These are phyloP conservation scores for Eurystomus gularis DNA, from an alignment of 2,113 vertebrate species.

Conservation along the genomic window DNA sequence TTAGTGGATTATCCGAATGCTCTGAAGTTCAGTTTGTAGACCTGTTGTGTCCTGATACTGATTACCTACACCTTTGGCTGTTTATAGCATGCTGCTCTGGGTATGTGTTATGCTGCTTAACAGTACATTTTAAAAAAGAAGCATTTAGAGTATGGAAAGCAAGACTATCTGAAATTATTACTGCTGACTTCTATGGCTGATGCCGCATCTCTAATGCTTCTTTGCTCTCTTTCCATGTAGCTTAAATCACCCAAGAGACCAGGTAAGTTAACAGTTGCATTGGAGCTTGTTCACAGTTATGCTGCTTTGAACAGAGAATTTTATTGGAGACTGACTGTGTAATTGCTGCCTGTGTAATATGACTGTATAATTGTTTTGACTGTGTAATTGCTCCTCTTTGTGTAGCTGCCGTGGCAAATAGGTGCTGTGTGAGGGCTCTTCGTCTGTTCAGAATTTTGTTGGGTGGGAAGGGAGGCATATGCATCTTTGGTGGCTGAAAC, in stretches of 20 bases:
- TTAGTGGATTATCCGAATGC: neutral
- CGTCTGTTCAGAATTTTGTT: neutral
- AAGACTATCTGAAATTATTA: neutral
- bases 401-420: neutral
- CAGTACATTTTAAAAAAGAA: neutral
- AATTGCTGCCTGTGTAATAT: neutral
- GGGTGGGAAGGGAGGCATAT: neutral
- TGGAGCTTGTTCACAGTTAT: neutral
- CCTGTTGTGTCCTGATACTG: neutral
- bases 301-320: neutral
- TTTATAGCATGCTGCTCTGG: neutral
- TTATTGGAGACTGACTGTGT: neutral
- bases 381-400: neutral
- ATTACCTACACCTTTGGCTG: neutral
- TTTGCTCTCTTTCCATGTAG: constrained; percentile 76
- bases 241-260: constrained; percentile 97
- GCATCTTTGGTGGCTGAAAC: neutral
- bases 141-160: neutral
- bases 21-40: neutral
- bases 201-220: constrained; percentile 44
- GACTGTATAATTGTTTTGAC: neutral
- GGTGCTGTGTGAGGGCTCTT: neutral
- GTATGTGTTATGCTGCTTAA: neutral
- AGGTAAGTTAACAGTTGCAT: constrained; percentile 76
- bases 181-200: neutral